Base-by-base conservation (phyloP, 2,888 invertebrate species). In the Sicus ferrugineus region DNA sequence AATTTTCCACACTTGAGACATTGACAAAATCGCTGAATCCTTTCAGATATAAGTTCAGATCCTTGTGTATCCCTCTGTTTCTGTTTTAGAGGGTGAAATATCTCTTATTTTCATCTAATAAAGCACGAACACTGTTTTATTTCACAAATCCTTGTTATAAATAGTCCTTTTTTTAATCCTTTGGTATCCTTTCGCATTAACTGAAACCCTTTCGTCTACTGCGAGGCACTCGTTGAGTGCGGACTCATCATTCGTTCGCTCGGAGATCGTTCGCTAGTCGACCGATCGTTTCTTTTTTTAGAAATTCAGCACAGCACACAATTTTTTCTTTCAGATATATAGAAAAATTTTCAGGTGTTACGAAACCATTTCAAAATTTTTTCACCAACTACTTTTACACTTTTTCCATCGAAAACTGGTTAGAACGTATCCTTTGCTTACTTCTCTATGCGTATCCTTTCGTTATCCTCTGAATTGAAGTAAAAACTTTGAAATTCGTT, bases 291-390 rank as follows among this genome's bases (percentile, higher is more conserved):
- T 72, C 73, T 75, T 83, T 82, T 82, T 82, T 81, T 83, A 83
- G 82, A 81, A 79, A 82, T 83, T 83, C 82, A 83, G 83, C 82
- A 79, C 82, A 82, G 79, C 80, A 78, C 77, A 76, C 46, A 38
- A 31, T 30, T 30, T 56, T 28, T 59, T 59, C 46, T 30, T 48
- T n/a, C 46, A 68, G 67, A 63, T 72, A 62, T 69, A 63, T 65
- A 54, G 48, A 16, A 64, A 67, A 66, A 68, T 69, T 59, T 59
- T 67, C 26, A 59, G 26, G 48, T 28, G 67, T 67, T 67, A 67
- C 67, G 67, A 67, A 67, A 67, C 16, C 67, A 21, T 67, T 67
- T 67, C 26, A 38, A 54, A 30, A 56, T 21, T 42, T 66, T 66
- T 42, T 38, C 34, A 26, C 1, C 16, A 42, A 42, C 42, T 14